These are phyloP conservation scores for Punctoribates punctum DNA, from an alignment of 2,888 invertebrate species.

Conservation along the genomic window DNA sequence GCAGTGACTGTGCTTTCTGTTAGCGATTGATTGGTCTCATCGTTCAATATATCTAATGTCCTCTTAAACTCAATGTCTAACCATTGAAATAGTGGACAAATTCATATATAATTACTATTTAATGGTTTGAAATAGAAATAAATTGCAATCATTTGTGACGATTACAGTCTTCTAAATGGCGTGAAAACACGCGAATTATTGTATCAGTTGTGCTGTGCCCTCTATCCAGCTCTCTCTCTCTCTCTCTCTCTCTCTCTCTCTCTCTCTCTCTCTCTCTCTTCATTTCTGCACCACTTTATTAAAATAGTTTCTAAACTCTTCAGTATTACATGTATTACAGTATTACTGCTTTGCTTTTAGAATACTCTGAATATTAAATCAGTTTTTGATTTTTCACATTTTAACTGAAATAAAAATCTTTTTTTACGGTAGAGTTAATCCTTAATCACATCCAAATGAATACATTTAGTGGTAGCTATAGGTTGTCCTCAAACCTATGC, in stretches of 20 bases:
- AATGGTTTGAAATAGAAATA: conserved; percentile 27
- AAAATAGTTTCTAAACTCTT: too few species aligned
- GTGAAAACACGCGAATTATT: conserved; percentile 33
- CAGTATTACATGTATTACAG: not conserved
- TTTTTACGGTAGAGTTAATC: conserved; percentile 34
- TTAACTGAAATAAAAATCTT: conserved; percentile 3
- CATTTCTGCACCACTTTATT: too few species aligned
- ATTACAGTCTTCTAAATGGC: conserved; percentile 21
- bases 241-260: too few species aligned
- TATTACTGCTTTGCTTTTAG: not conserved
- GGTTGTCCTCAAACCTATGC: not conserved
- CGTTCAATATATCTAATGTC: not conserved
- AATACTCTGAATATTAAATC: conserved; percentile 21
- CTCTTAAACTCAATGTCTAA: not conserved
- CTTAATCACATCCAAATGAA: conserved; percentile 20
- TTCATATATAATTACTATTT: conserved; percentile 28
- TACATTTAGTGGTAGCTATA: conserved; percentile 8
- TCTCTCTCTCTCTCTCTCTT: too few species aligned
- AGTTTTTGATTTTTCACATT: conserved; percentile 35
- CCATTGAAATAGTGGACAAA: conserved; percentile 14
- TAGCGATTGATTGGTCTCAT: conserved; percentile 10
- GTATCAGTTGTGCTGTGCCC: not conserved
- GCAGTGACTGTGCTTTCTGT: not conserved
- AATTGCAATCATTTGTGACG: conserved; percentile 33
- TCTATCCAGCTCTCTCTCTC: too few species aligned